These are phyloP conservation scores for Calonectris borealis DNA, from an alignment of 2,113 vertebrate species.

Conservation along the genomic window DNA sequence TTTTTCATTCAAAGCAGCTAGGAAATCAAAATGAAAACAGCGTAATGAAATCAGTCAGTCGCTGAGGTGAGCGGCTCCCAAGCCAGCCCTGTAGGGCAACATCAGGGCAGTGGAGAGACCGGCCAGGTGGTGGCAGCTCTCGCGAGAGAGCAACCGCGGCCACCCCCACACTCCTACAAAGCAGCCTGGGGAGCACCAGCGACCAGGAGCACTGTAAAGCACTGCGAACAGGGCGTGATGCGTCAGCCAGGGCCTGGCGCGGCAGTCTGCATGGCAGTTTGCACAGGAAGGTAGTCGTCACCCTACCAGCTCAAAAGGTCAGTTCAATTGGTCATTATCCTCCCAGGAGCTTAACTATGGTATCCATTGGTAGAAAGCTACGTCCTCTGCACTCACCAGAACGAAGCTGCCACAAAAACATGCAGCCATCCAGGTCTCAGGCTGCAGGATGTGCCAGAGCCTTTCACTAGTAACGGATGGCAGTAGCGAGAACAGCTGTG, in stretches of 20 bases:
- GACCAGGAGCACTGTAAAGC: accelerated
- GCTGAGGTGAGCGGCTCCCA: neutral
- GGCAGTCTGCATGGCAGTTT: accelerated
- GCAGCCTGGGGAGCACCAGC: accelerated
- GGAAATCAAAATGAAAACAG: neutral
- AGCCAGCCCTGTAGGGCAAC: accelerated
- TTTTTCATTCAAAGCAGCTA: neutral
- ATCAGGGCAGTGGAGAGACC: neutral
- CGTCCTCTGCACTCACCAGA: neutral
- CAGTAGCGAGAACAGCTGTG: neutral
- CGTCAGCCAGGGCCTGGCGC: accelerated
- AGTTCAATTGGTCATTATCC: neutral
- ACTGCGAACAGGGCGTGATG: accelerated
- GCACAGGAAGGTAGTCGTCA: accelerated
- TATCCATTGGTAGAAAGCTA: neutral
- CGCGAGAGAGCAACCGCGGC: accelerated
- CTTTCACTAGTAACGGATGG: neutral
- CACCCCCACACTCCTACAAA: neutral
- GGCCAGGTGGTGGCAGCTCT: too few relatives aligned
- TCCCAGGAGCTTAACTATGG: neutral
- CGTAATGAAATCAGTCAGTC: neutral
- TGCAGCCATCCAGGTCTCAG: neutral
- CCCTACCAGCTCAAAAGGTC: too few relatives aligned
- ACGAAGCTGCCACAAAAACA: neutral
- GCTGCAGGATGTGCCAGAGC: neutral